phyloP scores from a whole-genome alignment of 2,113 vertebrate species.

The Petrocephalus microphthalmus region DNA sequence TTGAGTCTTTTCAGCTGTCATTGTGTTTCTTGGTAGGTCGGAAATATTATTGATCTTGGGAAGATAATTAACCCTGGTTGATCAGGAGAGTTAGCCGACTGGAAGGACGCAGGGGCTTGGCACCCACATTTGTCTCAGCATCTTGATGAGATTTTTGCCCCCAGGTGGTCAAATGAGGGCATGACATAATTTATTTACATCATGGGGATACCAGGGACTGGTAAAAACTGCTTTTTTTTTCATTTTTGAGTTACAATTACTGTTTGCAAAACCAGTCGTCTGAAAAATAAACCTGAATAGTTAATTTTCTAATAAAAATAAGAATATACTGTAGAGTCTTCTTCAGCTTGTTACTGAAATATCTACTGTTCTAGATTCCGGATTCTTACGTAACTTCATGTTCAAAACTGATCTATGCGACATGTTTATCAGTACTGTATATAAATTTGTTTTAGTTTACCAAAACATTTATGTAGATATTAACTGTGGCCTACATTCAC shows the following conservation, averaged over 20 bases:
- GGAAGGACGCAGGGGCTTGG: background rate
- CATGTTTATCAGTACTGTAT: background rate
- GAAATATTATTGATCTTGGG: background rate
- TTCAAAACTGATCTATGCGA: background rate
- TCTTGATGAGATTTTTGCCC: background rate
- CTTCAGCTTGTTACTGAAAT: background rate
- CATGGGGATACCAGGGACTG: background rate
- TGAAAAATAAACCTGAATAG: background rate
- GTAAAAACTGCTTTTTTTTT: background rate
- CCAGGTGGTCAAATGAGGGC: constrained; percentile 2
- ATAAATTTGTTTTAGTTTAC: background rate
- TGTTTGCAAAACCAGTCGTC: background rate
- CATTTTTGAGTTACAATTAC: background rate
- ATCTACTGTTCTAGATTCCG: background rate
- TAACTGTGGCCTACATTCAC: background rate
- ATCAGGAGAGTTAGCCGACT: background rate
- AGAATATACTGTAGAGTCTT: background rate
- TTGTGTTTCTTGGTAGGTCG: background rate
- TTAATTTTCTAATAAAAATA: background rate
- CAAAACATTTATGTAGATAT: background rate
- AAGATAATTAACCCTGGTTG: constrained; percentile 13
- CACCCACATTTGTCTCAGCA: background rate
- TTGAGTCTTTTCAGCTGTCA: background rate
- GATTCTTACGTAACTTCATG: background rate
- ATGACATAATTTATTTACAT: background rate